phyloP scores from a whole-genome alignment of 2,113 vertebrate species.

The Coracopsis vasa region DNA sequence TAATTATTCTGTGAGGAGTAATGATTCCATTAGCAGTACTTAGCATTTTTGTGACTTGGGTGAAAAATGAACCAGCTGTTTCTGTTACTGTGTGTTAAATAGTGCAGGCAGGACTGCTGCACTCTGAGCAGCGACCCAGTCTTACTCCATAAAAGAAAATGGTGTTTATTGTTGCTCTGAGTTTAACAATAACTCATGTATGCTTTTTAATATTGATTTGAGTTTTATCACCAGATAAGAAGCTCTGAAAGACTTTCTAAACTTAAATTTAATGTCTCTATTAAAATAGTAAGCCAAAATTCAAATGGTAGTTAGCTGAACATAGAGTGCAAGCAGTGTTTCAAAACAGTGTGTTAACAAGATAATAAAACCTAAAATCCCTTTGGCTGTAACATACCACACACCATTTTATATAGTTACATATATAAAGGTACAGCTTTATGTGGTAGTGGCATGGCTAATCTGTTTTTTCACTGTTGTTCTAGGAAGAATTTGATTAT shows the following conservation, averaged over 20 bases:
- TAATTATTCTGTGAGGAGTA: neutral
- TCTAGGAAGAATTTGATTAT: neutral
- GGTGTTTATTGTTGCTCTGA: neutral
- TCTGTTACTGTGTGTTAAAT: neutral
- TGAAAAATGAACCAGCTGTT: neutral
- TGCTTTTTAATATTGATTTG: neutral
- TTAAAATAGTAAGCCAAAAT: neutral
- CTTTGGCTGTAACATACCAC: neutral
- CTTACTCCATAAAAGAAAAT: neutral
- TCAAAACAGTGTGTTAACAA: neutral
- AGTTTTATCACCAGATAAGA: neutral
- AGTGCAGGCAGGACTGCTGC: neutral
- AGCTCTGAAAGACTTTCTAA: neutral
- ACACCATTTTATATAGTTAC: neutral
- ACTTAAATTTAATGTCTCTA: neutral
- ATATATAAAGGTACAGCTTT: neutral
- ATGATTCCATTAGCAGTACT: neutral
- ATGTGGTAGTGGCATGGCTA: neutral
- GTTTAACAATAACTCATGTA: neutral
- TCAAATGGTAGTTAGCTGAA: neutral
- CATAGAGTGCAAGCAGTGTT: neutral
- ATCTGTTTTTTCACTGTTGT: neutral
- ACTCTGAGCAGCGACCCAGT: neutral
- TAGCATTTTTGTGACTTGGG: neutral
- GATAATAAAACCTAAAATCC: neutral